Conservation (phyloP, 2,113 vertebrate species). For the Ammospiza nelsoni region DNA sequence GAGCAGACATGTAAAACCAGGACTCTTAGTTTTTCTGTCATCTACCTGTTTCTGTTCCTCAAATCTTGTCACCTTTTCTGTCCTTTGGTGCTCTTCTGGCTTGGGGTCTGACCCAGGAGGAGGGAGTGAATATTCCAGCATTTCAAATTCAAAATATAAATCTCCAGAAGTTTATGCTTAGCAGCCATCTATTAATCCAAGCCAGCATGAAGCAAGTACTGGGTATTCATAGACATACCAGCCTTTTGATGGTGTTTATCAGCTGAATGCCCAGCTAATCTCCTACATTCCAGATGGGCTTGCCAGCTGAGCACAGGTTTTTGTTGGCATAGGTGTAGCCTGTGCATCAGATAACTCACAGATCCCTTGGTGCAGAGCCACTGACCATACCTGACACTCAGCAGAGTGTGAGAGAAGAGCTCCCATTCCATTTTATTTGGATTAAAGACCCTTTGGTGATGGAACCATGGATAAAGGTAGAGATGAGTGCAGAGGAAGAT, state of each 20-base stretch:
- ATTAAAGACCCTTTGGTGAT: background rate
- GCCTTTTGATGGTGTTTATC: background rate
- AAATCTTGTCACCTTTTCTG: background rate
- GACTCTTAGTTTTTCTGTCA: background rate
- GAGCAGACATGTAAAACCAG: background rate
- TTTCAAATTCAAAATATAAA: background rate
- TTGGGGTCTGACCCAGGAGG: background rate
- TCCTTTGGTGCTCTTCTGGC: background rate
- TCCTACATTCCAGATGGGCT: background rate
- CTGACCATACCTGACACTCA: background rate
- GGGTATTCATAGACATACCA: background rate
- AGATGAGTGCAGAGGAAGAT: background rate
- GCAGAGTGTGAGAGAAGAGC: background rate
- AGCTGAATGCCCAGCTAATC: background rate
- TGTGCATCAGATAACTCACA: background rate
- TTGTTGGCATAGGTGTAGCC: background rate
- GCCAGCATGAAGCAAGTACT: background rate
- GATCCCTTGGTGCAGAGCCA: fast-evolving
- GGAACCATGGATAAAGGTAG: background rate
- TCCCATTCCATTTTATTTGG: background rate
- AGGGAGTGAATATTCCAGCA: background rate
- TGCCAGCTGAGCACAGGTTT: background rate
- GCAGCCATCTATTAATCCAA: background rate
- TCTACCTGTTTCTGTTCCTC: background rate
- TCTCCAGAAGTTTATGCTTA: background rate